Percentiles rank a stretch among this genome's conserved stretches.
phyloP scores from a whole-genome alignment of 2,113 vertebrate species.

The Cygnus atratus region DNA sequence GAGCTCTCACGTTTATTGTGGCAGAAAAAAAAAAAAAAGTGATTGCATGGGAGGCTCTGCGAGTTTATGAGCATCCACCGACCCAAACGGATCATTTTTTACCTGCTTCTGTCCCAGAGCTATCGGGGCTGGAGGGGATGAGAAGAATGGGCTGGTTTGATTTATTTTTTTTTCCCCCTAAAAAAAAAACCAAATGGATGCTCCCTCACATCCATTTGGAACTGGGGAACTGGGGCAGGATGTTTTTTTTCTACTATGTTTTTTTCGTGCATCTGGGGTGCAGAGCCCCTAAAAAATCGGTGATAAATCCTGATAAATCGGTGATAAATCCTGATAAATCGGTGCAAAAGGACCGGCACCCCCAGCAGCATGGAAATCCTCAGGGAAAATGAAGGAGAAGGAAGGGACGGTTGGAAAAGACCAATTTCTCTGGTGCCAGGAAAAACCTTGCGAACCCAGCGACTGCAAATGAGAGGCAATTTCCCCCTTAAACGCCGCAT shows the following conservation, averaged over 20 bases:
- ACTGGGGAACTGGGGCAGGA: background rate
- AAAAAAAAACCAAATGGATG: background rate
- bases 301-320: background rate
- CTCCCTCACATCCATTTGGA: background rate
- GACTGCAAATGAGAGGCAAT: background rate
- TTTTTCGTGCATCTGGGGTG: background rate
- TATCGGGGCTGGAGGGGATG: rapidly evolving
- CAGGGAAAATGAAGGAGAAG: background rate
- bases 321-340: background rate
- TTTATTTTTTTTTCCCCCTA: rapidly evolving
- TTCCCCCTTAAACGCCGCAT: background rate
- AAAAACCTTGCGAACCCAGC: background rate
- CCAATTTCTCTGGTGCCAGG: background rate
- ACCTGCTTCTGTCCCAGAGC: too few relatives aligned
- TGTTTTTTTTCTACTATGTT: background rate
- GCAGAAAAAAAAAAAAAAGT: rapidly evolving
- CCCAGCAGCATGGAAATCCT: background rate
- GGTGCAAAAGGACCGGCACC: background rate
- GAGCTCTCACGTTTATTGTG: rapidly evolving
- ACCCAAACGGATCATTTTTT: rapidly evolving
- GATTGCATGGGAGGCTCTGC: rapidly evolving
- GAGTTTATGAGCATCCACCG: background rate
- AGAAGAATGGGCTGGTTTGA: background rate
- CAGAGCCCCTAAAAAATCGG: background rate
- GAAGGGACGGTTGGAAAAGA: background rate